Percentiles rank a stretch among this genome's conserved stretches.
Conservation (phyloP, 2,797 vertebrate species). For the Sebastes dallii region DNA sequence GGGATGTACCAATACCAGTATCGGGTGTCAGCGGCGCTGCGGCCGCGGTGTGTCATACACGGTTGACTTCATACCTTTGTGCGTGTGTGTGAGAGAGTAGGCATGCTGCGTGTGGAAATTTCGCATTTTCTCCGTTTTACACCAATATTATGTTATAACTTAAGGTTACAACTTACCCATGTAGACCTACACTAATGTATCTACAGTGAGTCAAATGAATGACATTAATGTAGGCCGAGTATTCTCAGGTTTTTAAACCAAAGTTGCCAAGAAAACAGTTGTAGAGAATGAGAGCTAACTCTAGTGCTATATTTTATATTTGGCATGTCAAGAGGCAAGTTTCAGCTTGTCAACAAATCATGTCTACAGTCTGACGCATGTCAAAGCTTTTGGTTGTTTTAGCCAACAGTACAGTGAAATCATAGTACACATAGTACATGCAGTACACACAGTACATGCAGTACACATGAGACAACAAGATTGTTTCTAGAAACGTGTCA, state of each 20-base stretch:
- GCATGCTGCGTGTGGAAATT: no score
- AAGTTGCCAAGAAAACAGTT: background rate
- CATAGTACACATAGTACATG: background rate
- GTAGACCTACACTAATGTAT: no score
- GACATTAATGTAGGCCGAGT: background rate
- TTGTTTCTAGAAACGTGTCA: background rate
- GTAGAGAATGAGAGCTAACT: background rate
- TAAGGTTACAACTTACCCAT: no score
- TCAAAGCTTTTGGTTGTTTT: background rate
- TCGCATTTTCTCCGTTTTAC: no score
- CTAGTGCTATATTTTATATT: slow-evolving; percentile 3
- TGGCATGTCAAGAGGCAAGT: slow-evolving; percentile 14
- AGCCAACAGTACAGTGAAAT: background rate
- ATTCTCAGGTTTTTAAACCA: background rate
- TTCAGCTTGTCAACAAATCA: slow-evolving; percentile 12
- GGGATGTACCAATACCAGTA: no score
- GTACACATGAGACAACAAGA: background rate
- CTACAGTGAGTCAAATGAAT: background rate
- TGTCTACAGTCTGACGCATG: background rate
- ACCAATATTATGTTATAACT: no score
- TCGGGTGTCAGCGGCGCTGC: no score
- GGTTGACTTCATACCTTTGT: no score
- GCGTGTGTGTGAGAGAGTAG: no score
- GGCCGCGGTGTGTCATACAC: no score
- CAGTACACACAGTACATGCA: background rate